Evolutionary conservation across 2,888 invertebrate species (phyloP).

Genomic region (Ectropis crepuscularia): DNA sequence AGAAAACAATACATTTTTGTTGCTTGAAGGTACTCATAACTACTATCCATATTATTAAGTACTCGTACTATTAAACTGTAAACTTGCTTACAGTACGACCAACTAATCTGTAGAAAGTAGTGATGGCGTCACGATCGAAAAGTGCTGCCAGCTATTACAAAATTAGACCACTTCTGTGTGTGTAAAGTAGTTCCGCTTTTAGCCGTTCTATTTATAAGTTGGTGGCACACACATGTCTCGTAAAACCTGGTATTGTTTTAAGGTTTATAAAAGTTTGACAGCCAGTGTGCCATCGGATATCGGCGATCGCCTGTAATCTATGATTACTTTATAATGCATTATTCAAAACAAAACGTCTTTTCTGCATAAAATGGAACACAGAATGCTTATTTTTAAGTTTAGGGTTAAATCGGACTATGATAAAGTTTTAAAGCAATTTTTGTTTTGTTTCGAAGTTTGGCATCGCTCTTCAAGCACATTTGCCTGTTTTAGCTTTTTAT

Average conservation of each 20-base stretch:
- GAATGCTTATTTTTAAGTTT: slow-evolving; percentile 40
- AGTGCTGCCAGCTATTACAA: background rate
- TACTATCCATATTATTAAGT: too few species aligned
- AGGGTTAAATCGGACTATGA: slow-evolving; percentile 9
- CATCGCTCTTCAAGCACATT: too few species aligned
- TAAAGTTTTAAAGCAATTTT: background rate
- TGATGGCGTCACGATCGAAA: background rate
- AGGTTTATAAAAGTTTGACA: slow-evolving; percentile 27
- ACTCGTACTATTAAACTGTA: too few species aligned
- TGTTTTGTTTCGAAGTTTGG: too few species aligned
- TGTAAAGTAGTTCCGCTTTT: background rate
- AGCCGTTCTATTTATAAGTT: background rate
- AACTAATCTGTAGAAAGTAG: background rate
- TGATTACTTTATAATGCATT: slow-evolving; percentile 47
- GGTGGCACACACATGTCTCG: background rate
- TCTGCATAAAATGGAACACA: slow-evolving; percentile 36
- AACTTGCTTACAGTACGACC: background rate
- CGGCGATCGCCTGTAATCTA: slow-evolving; percentile 42
- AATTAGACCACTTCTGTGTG: too few species aligned
- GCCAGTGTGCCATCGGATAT: slow-evolving; percentile 37
- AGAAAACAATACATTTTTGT: too few species aligned
- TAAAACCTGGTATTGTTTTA: background rate
- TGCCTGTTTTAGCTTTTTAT: background rate
- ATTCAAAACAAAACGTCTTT: slow-evolving; percentile 41
- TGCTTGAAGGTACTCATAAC: too few species aligned